Conservation (phyloP, 2,113 vertebrate species). For the Anseranas semipalmata region DNA sequence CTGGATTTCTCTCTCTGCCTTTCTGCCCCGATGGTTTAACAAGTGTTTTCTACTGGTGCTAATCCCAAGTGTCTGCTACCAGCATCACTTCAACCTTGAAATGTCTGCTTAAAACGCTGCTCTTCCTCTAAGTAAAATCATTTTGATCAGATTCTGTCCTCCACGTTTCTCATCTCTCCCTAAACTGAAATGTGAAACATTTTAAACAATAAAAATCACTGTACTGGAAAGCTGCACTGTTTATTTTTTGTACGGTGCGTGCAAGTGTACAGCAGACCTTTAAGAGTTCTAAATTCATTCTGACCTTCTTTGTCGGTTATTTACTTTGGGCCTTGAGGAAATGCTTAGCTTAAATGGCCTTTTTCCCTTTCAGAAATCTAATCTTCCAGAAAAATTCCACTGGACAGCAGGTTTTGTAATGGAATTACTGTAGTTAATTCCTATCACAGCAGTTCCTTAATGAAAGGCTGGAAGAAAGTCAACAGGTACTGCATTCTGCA, state of each 20-base stretch:
- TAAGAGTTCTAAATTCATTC: constrained; percentile 62
- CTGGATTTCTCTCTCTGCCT: background rate
- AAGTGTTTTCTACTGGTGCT: background rate
- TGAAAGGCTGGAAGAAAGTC: constrained; percentile 69
- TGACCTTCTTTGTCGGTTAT: constrained; percentile 64
- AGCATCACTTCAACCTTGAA: constrained; percentile 52
- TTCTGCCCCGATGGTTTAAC: constrained; percentile 44
- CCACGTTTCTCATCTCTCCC: constrained; percentile 24
- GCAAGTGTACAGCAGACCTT: constrained; percentile 61
- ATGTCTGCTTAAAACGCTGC: constrained; percentile 46
- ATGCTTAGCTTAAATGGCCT: constrained; percentile 50
- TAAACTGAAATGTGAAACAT: constrained; percentile 61
- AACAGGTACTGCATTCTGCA: constrained; percentile 69
- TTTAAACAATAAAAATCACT: constrained; percentile 69
- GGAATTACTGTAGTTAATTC: constrained; percentile 68
- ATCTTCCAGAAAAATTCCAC: constrained; percentile 75
- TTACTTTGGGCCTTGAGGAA: constrained; percentile 54
- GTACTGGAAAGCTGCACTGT: constrained; percentile 59
- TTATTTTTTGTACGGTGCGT: constrained; percentile 40
- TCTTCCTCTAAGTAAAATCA: constrained; percentile 31
- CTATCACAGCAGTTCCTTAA: constrained; percentile 78
- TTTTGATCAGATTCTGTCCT: constrained; percentile 49
- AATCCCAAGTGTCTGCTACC: constrained; percentile 16
- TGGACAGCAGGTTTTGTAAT: constrained; percentile 72
- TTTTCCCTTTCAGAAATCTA: constrained; percentile 73